A percentile compares a stretch with the other conserved stretches of the same genome.
Evolutionary conservation across 2,797 vertebrate genomes (phyloP).

Genomic region (Coregonus sp.): DNA sequence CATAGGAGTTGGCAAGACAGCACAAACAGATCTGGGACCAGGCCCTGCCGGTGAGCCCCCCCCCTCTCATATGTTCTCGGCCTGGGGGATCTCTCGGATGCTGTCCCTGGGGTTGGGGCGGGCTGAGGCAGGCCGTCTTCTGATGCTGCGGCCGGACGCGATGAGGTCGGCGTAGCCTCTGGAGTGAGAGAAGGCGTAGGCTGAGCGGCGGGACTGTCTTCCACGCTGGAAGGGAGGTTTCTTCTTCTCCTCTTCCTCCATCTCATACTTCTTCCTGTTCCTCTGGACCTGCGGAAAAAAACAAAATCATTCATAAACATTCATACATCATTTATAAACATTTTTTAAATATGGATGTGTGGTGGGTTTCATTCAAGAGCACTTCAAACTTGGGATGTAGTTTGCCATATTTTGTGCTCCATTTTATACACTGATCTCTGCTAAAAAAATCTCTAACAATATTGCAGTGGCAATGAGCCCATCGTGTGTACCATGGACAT

Average conservation of each 20-base stretch:
- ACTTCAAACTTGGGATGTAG: too few species aligned
- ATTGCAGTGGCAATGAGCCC: too few species aligned
- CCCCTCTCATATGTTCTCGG: conserved; percentile 55
- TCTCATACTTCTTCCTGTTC: conserved; percentile 81
- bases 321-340: too few species aligned
- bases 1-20: not conserved
- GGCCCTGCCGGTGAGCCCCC: not conserved
- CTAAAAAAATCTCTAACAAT: too few species aligned
- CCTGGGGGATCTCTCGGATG: conserved; percentile 65
- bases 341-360: too few species aligned
- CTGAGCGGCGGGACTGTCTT: conserved; percentile 78
- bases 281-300: conserved; percentile 77
- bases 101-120: conserved; percentile 42
- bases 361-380: too few species aligned
- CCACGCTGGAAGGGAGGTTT: conserved; percentile 76
- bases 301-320: conserved; percentile 17
- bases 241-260: conserved; percentile 75
- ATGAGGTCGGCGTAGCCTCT: conserved; percentile 93
- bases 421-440: too few species aligned
- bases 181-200: conserved; percentile 95
- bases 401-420: too few species aligned
- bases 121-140: conserved; percentile 60
- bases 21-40: not conserved
- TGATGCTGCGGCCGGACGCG: conserved; percentile 85
- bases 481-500: not conserved